Base-by-base conservation (phyloP, 2,113 vertebrate species). In the Diadophis punctatus region DNA sequence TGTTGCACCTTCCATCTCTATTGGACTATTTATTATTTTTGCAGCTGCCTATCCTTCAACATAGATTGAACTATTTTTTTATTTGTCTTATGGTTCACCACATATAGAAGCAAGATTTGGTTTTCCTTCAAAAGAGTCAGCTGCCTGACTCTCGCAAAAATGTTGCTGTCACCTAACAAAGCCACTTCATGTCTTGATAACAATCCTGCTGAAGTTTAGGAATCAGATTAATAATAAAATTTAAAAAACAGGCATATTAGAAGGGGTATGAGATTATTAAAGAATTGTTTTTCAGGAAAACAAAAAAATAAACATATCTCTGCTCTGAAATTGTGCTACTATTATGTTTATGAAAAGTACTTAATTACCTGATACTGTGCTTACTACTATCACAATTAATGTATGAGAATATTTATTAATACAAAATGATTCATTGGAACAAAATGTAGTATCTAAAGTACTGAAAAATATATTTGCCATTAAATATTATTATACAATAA, bases 361-460 rank as follows among this genome's bases (percentile, higher is more conserved):
- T 97, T 98, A 98, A 98, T 98, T 98, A 98, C 98, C 98, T 98
- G 14, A 53, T 53, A 97, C 93, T 85, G 93, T 96, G 95, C 96
- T 96, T 97, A 97, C 96, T 96, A 96, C 95, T 96, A 97, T 97
- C 97, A 97, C 95, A 96, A 96, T 58, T 98, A 97, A 98, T 93
- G 94, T 95, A 96, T 95, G 97, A 93, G 90, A 97, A 96, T 97
- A 94, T 97, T 98, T 97, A 97, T 98, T 98, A 97, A 98, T 98
- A 98, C 96, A 96, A 98, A 97, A 95, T 91, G 93, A 97, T 97
- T 94, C 95, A 97, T 97, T 97, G 97, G 97, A 98, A 95, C 95
- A 96, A 97, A 97, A 92, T 95, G 91, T 48, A 93, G 96, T 96
- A 96, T 95, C 88, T 91, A 95, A 94, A 96, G 90, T 97, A 97